These are phyloP conservation scores for Chlamydotis undulata DNA, from an alignment of 2,113 vertebrate genomes.

Conservation along the genomic window DNA sequence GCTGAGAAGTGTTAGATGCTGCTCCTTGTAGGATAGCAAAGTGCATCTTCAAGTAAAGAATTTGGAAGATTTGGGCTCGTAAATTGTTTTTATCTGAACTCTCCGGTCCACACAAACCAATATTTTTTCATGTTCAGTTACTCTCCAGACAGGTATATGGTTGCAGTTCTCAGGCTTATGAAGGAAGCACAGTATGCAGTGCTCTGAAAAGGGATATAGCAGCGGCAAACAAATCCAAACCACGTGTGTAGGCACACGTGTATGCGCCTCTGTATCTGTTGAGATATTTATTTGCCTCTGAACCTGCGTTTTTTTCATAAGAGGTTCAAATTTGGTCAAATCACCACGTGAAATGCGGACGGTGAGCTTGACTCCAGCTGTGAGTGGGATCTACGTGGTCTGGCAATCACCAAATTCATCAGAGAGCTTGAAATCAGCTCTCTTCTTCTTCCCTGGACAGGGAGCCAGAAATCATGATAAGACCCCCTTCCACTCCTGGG, in stretches of 20 bases:
- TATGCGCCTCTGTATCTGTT: background rate
- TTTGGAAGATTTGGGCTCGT: constrained; percentile 64
- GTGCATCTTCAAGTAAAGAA: constrained; percentile 63
- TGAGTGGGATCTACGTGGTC: background rate
- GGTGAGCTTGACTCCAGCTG: background rate
- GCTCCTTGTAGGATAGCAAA: constrained; percentile 58
- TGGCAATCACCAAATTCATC: background rate
- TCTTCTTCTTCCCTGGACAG: background rate
- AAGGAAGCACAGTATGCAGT: background rate
- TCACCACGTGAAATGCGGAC: background rate
- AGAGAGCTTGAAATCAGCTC: constrained; percentile 2
- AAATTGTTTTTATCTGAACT: constrained; percentile 71
- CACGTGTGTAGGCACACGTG: background rate
- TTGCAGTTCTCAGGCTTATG: constrained; percentile 41
- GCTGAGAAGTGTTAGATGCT: constrained; percentile 36
- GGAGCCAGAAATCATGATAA: constrained; percentile 35
- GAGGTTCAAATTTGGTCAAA: constrained; percentile 21
- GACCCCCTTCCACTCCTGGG: background rate
- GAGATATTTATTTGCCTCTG: constrained; percentile 34
- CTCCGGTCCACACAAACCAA: constrained; percentile 48
- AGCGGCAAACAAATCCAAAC: constrained; percentile 43
- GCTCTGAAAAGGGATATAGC: constrained; percentile 6
- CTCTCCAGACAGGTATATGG: constrained; percentile 64
- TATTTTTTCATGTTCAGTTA: constrained; percentile 71
- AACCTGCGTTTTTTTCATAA: background rate